Conservation (phyloP, 2,113 vertebrate species). For the Tychaedon coryphoeus region DNA sequence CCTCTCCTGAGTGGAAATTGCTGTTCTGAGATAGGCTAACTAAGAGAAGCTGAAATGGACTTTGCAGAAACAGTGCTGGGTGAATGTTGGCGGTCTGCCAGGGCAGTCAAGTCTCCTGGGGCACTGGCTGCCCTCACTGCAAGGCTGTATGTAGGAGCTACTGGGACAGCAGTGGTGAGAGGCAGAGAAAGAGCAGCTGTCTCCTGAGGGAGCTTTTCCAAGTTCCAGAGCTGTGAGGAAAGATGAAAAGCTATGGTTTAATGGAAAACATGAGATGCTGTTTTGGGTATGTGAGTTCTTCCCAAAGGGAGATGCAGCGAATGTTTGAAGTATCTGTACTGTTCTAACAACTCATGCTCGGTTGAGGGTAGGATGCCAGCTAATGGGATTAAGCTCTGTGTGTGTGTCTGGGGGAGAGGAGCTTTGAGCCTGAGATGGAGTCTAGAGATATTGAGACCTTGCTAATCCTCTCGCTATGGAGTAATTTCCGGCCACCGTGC, state of each 20-base stretch:
- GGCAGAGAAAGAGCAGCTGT: neutral
- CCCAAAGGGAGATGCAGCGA: rapidly evolving
- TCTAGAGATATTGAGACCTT: neutral
- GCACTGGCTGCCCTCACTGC: rapidly evolving
- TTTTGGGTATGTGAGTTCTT: neutral
- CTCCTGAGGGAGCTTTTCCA: neutral
- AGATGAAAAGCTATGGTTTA: neutral
- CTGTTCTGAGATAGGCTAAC: neutral
- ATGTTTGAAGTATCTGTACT: neutral
- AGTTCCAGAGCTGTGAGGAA: neutral
- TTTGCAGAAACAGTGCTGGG: neutral
- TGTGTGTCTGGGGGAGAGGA: neutral
- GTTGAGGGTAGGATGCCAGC: neutral
- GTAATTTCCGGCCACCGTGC: neutral
- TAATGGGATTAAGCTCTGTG: neutral
- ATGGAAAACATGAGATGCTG: neutral
- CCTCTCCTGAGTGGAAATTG: neutral
- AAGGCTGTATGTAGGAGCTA: neutral
- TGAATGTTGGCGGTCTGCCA: neutral
- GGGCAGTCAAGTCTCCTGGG: neutral
- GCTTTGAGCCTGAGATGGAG: neutral
- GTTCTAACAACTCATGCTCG: neutral
- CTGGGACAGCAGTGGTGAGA: neutral
- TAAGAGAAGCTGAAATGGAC: neutral
- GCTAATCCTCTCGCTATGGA: neutral